These are phyloP conservation scores for Silurus glanis DNA, from an alignment of 2,113 vertebrate species.

Conservation along the genomic window DNA sequence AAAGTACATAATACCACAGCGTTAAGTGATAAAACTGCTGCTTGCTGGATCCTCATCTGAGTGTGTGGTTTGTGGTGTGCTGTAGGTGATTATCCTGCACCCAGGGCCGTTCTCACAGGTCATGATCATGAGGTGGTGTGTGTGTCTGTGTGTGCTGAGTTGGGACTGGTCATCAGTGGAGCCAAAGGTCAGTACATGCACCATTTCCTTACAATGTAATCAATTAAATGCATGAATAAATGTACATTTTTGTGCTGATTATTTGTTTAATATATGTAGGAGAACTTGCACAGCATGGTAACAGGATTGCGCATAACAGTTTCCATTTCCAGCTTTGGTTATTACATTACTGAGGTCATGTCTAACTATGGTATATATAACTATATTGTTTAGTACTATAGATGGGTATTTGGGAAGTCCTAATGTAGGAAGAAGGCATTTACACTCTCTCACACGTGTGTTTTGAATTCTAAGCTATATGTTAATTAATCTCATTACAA, in stretches of 20 bases:
- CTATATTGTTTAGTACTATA: not conserved
- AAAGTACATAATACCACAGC: not conserved
- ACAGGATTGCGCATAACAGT: not conserved
- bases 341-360: not conserved
- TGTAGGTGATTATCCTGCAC: conserved; percentile 95
- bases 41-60: not conserved
- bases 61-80: not conserved
- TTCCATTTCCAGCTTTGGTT: not conserved
- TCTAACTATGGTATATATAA: not conserved
- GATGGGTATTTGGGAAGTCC: not conserved
- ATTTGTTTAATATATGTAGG: not conserved
- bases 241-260: not conserved
- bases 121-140: conserved; percentile 97
- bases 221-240: not conserved
- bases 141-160: conserved; percentile 93
- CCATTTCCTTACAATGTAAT: not conserved
- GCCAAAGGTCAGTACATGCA: conserved; percentile 86
- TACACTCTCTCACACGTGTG: not conserved
- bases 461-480: not conserved
- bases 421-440: not conserved
- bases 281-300: not conserved
- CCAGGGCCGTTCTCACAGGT: conserved; percentile 92
- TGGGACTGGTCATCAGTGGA: conserved; percentile 96
- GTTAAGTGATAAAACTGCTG: no score
- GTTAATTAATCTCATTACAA: not conserved